A percentile compares a stretch with the other conserved stretches of the same genome.
These are phyloP conservation scores for Calliphora vomitoria DNA, from an alignment of 2,888 invertebrate genomes.

Conservation along the genomic window DNA sequence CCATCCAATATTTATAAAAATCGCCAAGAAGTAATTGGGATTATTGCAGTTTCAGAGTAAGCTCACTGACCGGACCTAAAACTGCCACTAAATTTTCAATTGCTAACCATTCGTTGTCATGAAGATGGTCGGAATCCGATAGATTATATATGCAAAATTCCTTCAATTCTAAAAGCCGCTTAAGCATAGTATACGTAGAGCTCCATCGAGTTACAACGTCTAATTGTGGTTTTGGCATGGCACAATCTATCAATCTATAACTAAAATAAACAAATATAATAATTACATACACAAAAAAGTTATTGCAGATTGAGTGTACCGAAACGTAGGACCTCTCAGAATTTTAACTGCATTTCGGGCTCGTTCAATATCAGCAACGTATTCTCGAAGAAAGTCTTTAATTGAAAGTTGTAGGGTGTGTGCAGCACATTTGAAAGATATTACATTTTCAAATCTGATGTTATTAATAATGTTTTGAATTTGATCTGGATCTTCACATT, in stretches of 20 bases:
- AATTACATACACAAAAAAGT: neutral
- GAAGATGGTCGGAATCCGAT: neutral
- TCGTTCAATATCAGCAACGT: neutral
- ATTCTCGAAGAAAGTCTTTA: slow-evolving; percentile 27
- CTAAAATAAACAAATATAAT: slow-evolving; percentile 4
- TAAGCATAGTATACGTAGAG: slow-evolving; percentile 17
- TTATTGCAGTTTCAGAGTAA: slow-evolving; percentile 21
- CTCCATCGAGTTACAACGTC: slow-evolving; percentile 16
- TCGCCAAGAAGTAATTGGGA: neutral
- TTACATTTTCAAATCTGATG: neutral
- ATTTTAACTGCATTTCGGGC: slow-evolving; percentile 15
- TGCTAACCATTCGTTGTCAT: slow-evolving; percentile 1
- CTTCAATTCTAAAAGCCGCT: slow-evolving; percentile 1
- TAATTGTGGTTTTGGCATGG: neutral
- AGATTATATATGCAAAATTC: neutral
- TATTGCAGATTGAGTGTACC: slow-evolving; percentile 3
- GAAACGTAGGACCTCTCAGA: slow-evolving; percentile 19
- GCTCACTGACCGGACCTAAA: neutral
- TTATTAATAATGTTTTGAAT: neutral
- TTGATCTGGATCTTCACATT: neutral
- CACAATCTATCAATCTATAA: slow-evolving; percentile 13
- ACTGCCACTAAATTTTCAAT: slow-evolving; percentile 6
- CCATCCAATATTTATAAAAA: slow-evolving; percentile 13
- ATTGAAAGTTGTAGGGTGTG: slow-evolving; percentile 14
- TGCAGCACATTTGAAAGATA: neutral